Percentiles rank a stretch among this genome's conserved stretches.
Conservation (phyloP, 2,888 invertebrate genomes). For the Saturnia japonica region DNA sequence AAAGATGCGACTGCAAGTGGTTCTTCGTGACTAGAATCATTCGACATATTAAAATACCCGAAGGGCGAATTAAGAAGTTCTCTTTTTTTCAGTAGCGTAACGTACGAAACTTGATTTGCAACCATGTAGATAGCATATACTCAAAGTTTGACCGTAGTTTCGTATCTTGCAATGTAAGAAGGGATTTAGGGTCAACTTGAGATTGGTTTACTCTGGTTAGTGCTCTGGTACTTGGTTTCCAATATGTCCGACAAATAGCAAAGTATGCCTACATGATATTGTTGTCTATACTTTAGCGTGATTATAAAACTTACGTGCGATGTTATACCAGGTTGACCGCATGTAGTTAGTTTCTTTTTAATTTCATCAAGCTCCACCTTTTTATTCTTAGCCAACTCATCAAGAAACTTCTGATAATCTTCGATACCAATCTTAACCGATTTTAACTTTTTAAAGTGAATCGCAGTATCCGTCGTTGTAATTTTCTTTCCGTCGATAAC, state of each 20-base stretch:
- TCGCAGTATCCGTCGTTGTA: conserved; percentile 94
- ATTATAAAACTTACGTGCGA: conserved; percentile 58
- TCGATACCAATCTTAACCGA: conserved; percentile 87
- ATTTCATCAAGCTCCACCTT: conserved; percentile 90
- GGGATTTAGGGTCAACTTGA: background rate
- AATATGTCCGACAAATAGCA: background rate
- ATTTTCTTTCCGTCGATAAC: conserved; percentile 91
- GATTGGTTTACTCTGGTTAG: background rate
- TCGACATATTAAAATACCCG: no score
- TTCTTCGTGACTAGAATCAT: no score
- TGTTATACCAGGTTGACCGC: conserved; percentile 88
- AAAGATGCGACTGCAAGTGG: no score
- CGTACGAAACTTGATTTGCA: no score
- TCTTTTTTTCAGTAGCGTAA: no score
- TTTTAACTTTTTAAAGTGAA: conserved; percentile 94
- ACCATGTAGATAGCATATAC: no score
- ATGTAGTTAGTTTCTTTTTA: conserved; percentile 89
- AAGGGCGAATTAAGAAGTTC: no score
- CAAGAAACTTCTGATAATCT: conserved; percentile 93
- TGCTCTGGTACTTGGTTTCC: background rate
- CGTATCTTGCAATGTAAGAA: no score
- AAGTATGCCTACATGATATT: no score
- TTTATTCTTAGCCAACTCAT: conserved; percentile 92
- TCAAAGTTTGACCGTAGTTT: no score
- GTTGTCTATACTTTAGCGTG: background rate